Evolutionary conservation across 2,888 invertebrate genomes (phyloP).

Genomic region (Phytoseiulus persimilis): DNA sequence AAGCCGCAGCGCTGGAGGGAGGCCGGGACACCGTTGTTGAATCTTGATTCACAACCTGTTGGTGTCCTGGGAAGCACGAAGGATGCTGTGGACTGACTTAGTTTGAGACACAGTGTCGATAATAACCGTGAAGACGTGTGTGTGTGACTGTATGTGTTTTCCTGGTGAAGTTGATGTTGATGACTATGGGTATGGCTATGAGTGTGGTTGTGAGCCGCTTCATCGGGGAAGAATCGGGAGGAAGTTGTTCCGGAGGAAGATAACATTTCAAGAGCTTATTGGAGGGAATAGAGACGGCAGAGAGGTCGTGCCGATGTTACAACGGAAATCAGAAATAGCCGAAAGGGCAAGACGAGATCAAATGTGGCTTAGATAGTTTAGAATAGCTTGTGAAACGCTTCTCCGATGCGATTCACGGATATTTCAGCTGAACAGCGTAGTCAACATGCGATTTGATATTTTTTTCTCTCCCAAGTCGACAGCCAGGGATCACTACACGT

Average conservation of each 20-base stretch:
- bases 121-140: not conserved
- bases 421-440: not conserved
- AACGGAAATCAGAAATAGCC: not conserved
- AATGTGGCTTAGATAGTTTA: not conserved
- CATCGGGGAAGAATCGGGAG: not conserved
- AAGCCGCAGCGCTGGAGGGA: slow-evolving; percentile 37
- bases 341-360: too few relatives aligned
- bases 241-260: too few relatives aligned
- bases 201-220: not conserved
- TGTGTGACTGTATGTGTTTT: too few relatives aligned
- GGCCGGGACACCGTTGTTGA: slow-evolving; percentile 11
- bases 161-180: not conserved
- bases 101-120: not conserved
- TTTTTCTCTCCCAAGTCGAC: not conserved
- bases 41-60: not conserved
- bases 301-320: not conserved
- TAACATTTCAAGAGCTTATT: not conserved
- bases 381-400: too few relatives aligned
- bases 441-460: not conserved
- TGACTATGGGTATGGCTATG: not conserved
- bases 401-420: not conserved
- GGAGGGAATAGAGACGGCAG: not conserved
- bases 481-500: not conserved
- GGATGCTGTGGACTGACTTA: not conserved
- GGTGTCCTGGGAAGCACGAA: slow-evolving; percentile 34